These are phyloP conservation scores for Brachypodius melanocephalos DNA, from an alignment of 2,113 vertebrate species.

Conservation along the genomic window DNA sequence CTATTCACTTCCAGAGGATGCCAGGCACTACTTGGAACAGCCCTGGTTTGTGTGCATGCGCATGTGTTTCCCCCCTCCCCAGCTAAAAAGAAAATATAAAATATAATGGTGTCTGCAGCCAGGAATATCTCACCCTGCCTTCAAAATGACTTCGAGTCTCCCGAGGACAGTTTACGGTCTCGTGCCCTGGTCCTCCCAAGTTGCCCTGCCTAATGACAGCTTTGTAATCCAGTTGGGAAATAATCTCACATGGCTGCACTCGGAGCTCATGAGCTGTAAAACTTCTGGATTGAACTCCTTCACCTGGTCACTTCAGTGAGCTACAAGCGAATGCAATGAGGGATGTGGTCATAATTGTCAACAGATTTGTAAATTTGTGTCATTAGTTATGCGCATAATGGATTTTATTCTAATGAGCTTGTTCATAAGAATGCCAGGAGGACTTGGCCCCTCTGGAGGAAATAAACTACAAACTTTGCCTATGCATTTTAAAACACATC, in stretches of 20 bases:
- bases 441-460: slow-evolving; percentile 42
- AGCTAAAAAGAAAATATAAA: neutral
- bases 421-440: slow-evolving; percentile 64
- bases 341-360: slow-evolving; percentile 58
- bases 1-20: slow-evolving; percentile 67
- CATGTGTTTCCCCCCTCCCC: neutral
- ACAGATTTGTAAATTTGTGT: slow-evolving; percentile 67
- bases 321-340: slow-evolving; percentile 41
- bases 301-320: slow-evolving; percentile 52
- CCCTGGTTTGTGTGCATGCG: neutral
- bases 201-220: slow-evolving; percentile 68
- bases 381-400: slow-evolving; percentile 71
- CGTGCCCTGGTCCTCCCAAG: slow-evolving; percentile 52
- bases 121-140: slow-evolving; percentile 19
- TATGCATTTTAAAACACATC: slow-evolving; percentile 43
- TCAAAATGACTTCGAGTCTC: slow-evolving; percentile 57
- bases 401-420: slow-evolving; percentile 65
- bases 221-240: slow-evolving; percentile 73
- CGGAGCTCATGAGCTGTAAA: slow-evolving; percentile 43
- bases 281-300: slow-evolving; percentile 44
- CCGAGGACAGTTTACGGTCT: slow-evolving; percentile 64
- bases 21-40: slow-evolving; percentile 44
- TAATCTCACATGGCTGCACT: slow-evolving; percentile 51
- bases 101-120: neutral
- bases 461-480: slow-evolving; percentile 53